Percentiles rank a stretch among this genome's conserved stretches.
phyloP scores from a whole-genome alignment of 2,797 vertebrate genomes.

The Cyprinella venusta region DNA sequence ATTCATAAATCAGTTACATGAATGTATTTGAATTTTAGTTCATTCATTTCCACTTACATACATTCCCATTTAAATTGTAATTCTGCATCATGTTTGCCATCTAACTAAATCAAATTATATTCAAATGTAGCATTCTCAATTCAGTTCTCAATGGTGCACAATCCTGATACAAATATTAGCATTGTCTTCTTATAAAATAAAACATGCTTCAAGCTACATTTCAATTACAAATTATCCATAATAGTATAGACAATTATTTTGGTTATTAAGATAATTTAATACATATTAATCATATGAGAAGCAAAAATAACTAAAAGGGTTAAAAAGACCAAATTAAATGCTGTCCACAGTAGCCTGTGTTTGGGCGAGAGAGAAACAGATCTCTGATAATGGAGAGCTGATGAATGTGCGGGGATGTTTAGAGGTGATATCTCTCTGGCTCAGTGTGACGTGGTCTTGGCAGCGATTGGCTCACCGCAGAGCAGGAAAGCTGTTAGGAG shows the following conservation, averaged over 20 bases:
- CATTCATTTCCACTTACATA: neutral
- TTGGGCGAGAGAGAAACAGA: slow-evolving; percentile 56
- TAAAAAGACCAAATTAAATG: neutral
- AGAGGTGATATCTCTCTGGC: slow-evolving; percentile 70
- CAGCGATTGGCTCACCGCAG: slow-evolving; percentile 2
- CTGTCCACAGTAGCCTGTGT: neutral
- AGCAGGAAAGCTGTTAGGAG: slow-evolving; percentile 43
- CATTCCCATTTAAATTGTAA: neutral
- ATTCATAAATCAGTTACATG: neutral
- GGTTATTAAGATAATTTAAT: neutral
- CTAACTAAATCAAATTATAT: neutral
- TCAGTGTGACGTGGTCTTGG: slow-evolving; percentile 13
- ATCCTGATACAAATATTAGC: neutral
- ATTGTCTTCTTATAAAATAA: neutral
- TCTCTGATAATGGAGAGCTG: slow-evolving; percentile 74
- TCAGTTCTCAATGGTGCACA: neutral
- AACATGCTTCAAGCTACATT: neutral
- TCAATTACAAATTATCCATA: neutral
- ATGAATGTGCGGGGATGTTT: slow-evolving; percentile 68
- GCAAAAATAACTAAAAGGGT: neutral
- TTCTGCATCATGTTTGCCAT: neutral
- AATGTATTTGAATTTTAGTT: neutral
- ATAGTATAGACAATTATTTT: neutral
- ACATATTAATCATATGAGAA: neutral
- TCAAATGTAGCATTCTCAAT: neutral